phyloP scores from a whole-genome alignment of 2,888 invertebrate species.

The Pycnomerus fuliginosus region DNA sequence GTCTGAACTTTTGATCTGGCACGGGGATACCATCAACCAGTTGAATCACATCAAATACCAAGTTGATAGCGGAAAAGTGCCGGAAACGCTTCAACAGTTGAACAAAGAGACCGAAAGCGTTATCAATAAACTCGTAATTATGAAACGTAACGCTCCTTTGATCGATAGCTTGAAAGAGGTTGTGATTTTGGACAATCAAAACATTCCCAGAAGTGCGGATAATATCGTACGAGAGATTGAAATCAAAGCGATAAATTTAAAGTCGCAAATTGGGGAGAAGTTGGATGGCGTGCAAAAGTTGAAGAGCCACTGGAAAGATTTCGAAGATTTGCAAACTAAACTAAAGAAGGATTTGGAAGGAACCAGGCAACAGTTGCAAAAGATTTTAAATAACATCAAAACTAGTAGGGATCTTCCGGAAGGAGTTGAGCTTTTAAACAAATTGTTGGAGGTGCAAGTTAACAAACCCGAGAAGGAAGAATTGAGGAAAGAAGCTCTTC shows the following conservation, averaged over 20 bases:
- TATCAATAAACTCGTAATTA: slow-evolving; percentile 65
- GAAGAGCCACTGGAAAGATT: slow-evolving; percentile 75
- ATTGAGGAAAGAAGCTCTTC: slow-evolving; percentile 75
- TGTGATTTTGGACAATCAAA: slow-evolving; percentile 68
- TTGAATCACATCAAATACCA: slow-evolving; percentile 79
- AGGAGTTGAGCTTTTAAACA: slow-evolving; percentile 57
- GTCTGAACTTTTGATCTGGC: slow-evolving; percentile 80
- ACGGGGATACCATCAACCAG: slow-evolving; percentile 76
- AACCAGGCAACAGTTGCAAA: slow-evolving; percentile 59
- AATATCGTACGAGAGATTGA: slow-evolving; percentile 73
- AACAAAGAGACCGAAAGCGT: slow-evolving; percentile 70
- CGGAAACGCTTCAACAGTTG: slow-evolving; percentile 68
- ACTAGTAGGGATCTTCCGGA: slow-evolving; percentile 54
- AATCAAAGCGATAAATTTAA: slow-evolving; percentile 65
- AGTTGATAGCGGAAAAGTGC: slow-evolving; percentile 72
- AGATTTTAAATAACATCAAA: slow-evolving; percentile 57
- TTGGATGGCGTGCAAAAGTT: slow-evolving; percentile 69
- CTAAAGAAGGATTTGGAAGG: slow-evolving; percentile 65
- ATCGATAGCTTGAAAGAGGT: slow-evolving; percentile 69
- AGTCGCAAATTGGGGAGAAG: slow-evolving; percentile 66
- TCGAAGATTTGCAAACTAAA: slow-evolving; percentile 68
- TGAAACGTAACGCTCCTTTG: slow-evolving; percentile 68
- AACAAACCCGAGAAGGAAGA: slow-evolving; percentile 67
- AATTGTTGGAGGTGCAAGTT: slow-evolving; percentile 56
- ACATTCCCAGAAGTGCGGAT: slow-evolving; percentile 71